Evolutionary conservation across 2,113 vertebrate genomes (phyloP).

Genomic region (Candoia aspera): DNA sequence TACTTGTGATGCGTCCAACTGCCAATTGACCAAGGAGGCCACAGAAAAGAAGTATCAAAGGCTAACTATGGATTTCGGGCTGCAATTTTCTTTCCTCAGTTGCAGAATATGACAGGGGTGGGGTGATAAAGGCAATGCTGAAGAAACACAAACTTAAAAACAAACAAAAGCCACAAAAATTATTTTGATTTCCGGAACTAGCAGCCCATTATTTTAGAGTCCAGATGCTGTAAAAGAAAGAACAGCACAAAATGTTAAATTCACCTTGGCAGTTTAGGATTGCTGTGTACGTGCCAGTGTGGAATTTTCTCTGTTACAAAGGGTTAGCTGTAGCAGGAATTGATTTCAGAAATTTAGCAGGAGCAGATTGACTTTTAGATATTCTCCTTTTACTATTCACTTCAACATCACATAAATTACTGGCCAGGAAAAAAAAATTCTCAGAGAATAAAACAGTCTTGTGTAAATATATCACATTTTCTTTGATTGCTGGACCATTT

Average conservation of each 20-base stretch:
- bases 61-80: no score
- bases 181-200: neutral
- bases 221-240: neutral
- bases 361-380: slow-evolving; percentile 1
- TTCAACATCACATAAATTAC: neutral
- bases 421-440: neutral
- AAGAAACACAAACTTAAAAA: no score
- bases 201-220: neutral
- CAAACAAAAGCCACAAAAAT: neutral
- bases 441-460: neutral
- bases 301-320: neutral
- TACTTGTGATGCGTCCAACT: neutral
- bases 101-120: neutral
- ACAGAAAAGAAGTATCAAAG: neutral
- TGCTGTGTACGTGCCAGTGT: neutral
- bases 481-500: neutral
- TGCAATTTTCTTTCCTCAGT: no score
- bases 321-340: slow-evolving; percentile 23
- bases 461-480: neutral
- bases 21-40: neutral
- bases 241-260: neutral
- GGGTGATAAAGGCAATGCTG: neutral
- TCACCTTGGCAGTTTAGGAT: neutral
- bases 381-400: slow-evolving; percentile 6
- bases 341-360: neutral